Evolutionary conservation across 2,797 vertebrate genomes (phyloP).

Genomic region (Melanogrammus aeglefinus): DNA sequence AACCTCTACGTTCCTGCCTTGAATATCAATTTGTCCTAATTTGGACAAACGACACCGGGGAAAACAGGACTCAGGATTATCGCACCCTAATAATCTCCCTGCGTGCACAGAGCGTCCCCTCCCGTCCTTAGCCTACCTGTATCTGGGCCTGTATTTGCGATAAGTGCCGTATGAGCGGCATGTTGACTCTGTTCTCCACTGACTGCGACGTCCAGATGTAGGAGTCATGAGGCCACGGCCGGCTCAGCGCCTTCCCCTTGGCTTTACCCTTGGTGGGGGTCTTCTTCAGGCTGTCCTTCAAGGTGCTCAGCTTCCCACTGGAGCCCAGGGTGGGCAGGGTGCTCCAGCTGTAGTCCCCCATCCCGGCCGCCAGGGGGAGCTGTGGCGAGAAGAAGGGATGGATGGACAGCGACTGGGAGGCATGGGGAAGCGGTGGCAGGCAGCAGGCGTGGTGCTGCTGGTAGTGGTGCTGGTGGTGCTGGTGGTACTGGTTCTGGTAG

Average conservation of each 20-base stretch:
- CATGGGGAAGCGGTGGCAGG: conserved; percentile 57
- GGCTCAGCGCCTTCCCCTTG: conserved; percentile 72
- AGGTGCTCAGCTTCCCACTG: conserved; percentile 74
- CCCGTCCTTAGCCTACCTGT: conserved; percentile 41
- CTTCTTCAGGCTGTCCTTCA: conserved; percentile 81
- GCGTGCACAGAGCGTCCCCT: too few species aligned
- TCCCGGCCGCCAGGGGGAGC: conserved; percentile 42
- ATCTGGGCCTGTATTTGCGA: conserved; percentile 49
- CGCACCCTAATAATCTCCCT: too few species aligned
- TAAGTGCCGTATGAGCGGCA: conserved; percentile 41
- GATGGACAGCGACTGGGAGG: conserved; percentile 65
- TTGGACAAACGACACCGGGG: neutral
- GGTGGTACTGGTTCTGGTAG: conserved; percentile 28
- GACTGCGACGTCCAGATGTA: conserved; percentile 70
- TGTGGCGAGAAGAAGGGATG: conserved; percentile 63
- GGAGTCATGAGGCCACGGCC: conserved; percentile 72
- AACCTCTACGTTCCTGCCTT: too few species aligned
- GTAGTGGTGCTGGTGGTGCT: conserved; percentile 24
- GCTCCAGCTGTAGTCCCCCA: conserved; percentile 67
- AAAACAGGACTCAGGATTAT: neutral
- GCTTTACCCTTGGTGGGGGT: conserved; percentile 81
- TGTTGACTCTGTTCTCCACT: conserved; percentile 43
- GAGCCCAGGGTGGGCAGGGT: conserved; percentile 69
- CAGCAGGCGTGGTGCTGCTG: conserved; percentile 43
- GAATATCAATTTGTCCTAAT: neutral